Percentiles rank a stretch among this genome's conserved stretches.
phyloP scores from a whole-genome alignment of 1,140 invertebrate species.

The Meteorus sp. region DNA sequence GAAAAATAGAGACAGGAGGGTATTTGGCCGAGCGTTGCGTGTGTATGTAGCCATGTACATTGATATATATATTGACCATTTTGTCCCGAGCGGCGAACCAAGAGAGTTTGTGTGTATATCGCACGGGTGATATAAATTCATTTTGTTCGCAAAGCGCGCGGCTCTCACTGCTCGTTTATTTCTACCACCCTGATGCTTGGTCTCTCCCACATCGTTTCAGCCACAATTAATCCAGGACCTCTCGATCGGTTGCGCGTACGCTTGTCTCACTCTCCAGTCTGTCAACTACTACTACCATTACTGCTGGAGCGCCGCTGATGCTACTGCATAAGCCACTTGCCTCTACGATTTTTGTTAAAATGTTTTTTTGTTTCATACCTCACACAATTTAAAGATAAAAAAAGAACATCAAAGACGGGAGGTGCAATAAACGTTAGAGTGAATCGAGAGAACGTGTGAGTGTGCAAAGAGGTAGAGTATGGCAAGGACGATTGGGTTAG shows the following conservation, averaged over 20 bases:
- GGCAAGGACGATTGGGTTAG: conserved; percentile 45
- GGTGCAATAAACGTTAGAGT: conserved; percentile 5
- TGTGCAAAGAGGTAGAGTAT: not conserved
- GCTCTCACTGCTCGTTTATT: conserved; percentile 25
- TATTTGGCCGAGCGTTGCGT: not conserved
- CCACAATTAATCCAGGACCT: conserved; percentile 17
- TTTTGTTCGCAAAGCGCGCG: conserved; percentile 27
- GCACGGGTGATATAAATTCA: conserved; percentile 29
- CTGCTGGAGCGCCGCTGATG: not conserved
- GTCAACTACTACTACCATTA: not conserved
- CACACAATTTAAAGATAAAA: no score
- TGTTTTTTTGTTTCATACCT: no score
- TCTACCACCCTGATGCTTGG: conserved; percentile 20
- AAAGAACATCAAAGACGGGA: not conserved
- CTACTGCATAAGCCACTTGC: not conserved
- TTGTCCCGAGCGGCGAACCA: conserved; percentile 1
- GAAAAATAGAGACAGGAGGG: no score
- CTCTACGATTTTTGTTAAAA: no score
- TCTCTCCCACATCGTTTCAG: conserved; percentile 5
- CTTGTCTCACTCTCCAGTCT: not conserved
- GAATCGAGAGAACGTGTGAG: conserved; percentile 1
- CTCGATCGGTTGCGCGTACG: conserved; percentile 11
- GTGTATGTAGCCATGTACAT: conserved; percentile 8
- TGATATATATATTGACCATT: not conserved
- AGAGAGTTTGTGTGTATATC: conserved; percentile 7